Evolutionary conservation across 2,113 vertebrate genomes (phyloP).

Genomic region (Thalassarche chlororhynchos): DNA sequence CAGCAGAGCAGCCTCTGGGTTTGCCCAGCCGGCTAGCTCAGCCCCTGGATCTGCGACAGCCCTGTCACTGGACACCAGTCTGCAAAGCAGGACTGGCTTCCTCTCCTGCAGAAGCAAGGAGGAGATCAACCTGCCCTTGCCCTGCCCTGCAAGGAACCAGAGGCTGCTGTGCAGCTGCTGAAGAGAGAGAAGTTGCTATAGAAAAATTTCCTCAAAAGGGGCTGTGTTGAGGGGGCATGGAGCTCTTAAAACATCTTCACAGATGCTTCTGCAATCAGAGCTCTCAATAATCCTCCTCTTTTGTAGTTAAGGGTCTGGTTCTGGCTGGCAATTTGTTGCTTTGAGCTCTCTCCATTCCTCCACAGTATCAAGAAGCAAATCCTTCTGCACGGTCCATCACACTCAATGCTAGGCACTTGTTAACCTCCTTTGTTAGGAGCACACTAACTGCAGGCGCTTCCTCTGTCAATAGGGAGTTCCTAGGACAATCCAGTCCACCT

Average conservation of each 20-base stretch:
- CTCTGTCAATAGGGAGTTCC: not conserved
- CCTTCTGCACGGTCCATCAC: not conserved
- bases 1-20: not conserved
- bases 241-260: slow-evolving; percentile 44
- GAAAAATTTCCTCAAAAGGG: not conserved
- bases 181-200: not conserved
- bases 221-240: not conserved
- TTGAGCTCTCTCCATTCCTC: not conserved
- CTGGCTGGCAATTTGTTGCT: slow-evolving; percentile 27
- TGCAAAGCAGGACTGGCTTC: not conserved
- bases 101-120: not conserved
- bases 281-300: slow-evolving; percentile 34
- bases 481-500: not conserved
- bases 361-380: not conserved
- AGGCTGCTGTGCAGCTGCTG: not conserved
- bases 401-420: not conserved
- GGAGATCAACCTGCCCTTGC: not conserved
- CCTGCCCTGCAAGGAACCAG: not conserved
- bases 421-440: not conserved
- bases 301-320: slow-evolving; percentile 18
- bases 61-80: not conserved
- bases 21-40: not conserved
- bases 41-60: not conserved
- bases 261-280: slow-evolving; percentile 50
- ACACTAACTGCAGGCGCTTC: not conserved